Percentiles rank a stretch among this genome's conserved stretches.
phyloP scores from a whole-genome alignment of 64 coral and sea anemone genomes.

The Hydrozoanthus tunicans region DNA sequence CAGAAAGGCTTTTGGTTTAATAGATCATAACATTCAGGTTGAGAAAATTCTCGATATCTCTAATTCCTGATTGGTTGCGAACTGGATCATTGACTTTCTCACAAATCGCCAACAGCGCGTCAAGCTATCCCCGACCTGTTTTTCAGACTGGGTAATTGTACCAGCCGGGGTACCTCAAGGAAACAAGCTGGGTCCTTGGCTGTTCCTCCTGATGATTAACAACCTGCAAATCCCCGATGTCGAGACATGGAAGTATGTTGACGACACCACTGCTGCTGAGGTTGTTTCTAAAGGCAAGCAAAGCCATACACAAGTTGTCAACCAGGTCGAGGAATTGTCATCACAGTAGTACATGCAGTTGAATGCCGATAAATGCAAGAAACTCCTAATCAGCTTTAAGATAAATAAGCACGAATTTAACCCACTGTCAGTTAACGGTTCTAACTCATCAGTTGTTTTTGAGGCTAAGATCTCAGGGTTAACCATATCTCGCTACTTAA shows the following conservation, averaged over 20 bases:
- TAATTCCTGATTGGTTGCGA: slow-evolving; percentile 13
- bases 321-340: too few relatives aligned
- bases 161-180: neutral
- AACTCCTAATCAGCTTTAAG: too few relatives aligned
- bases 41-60: slow-evolving; percentile 7
- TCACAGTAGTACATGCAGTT: too few relatives aligned
- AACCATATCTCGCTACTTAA: too few relatives aligned
- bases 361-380: too few relatives aligned
- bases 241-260: slow-evolving; percentile 3
- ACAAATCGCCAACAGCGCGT: neutral
- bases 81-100: slow-evolving; percentile 6
- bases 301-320: too few relatives aligned
- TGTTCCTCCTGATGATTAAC: slow-evolving; percentile 7
- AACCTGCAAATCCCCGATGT: neutral
- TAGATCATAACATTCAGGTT: slow-evolving; percentile 25
- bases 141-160: neutral
- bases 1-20: slow-evolving; percentile 15
- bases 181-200: slow-evolving; percentile 28
- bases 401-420: too few relatives aligned
- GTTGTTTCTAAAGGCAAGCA: too few relatives aligned
- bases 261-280: neutral
- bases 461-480: too few relatives aligned
- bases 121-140: neutral
- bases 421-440: too few relatives aligned
- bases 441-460: too few relatives aligned